Base-by-base conservation (phyloP, 2,888 invertebrate genomes). In the Sarcophaga subvicina region DNA sequence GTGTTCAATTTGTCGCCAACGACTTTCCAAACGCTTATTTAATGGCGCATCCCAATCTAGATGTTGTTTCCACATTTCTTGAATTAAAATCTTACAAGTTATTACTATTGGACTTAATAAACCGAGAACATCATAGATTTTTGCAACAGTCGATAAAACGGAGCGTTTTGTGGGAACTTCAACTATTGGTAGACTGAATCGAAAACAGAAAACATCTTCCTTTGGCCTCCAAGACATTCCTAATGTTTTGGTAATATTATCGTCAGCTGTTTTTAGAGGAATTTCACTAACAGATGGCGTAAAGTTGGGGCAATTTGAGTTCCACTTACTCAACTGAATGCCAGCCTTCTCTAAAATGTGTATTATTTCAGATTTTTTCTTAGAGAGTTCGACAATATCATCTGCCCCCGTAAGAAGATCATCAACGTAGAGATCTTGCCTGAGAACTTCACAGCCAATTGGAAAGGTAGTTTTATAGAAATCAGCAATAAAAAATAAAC, bases 21-120 rank as follows among this genome's bases (percentile, higher is more conserved):
- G 49, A 49, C 3, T 49, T 47, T 69, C n/a, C n/a, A 69, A n/a
- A n/a, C 8, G 47, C 20, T 47, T 47, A 47, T 0, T 10, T 47
- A 69, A 14, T 17, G 20, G n/a, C n/a, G 60, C 12, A 25, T 80
- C 85, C 85, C 85, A 85, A 22, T 81, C 63, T 10, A 80, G 1
- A 8, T 88, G 79, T 17, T 87, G 83, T 11, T 76, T 82, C 82
- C 87, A 88, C 25, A 85, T 66, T 25, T 88, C 85, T 27, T 88
- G 88, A 17, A 89, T 62, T 67, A 88, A 62, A 27, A 89, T 89
- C 62, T 89, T 88, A 49, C 86, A 82, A 4, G 45, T 27, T 37
- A 85, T 54, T 11, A 86, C 75, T 10, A 89, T 86, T 14, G 88
- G 89, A 60, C 88, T 80, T 3, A 88, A 12, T 37, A 76, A 17